Conservation (phyloP, 2,113 vertebrate genomes). For the Chamaetylas fuelleborni region DNA sequence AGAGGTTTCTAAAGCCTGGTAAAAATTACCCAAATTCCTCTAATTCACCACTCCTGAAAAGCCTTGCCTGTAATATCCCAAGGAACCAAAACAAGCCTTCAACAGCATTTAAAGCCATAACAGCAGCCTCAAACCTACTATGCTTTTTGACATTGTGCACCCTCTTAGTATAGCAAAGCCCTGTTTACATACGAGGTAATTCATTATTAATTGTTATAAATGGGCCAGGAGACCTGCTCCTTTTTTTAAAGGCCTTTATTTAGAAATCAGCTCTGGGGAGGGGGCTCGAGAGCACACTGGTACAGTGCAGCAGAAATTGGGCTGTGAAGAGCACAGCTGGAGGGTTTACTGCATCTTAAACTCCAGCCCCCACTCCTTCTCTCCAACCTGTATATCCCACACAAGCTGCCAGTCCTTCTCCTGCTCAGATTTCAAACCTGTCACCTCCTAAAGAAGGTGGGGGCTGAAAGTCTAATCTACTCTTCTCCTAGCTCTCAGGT, state of each 20-base stretch:
- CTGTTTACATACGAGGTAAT: background rate
- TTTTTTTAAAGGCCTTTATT: too few relatives aligned
- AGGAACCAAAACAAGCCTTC: background rate
- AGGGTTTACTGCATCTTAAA: background rate
- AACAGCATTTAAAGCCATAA: background rate
- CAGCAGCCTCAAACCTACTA: background rate
- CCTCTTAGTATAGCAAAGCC: background rate
- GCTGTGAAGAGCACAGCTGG: background rate
- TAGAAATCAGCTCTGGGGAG: too few relatives aligned
- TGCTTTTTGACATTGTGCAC: background rate
- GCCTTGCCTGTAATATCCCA: background rate
- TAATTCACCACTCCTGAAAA: background rate
- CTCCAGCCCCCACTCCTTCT: background rate
- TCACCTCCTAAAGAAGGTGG: background rate
- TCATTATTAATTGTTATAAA: background rate
- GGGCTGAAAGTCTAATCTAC: background rate
- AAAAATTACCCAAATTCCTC: background rate
- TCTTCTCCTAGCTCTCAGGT: background rate
- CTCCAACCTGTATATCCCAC: background rate
- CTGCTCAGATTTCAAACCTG: background rate
- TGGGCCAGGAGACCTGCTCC: too few relatives aligned
- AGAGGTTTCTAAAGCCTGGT: background rate
- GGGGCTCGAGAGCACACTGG: too few relatives aligned
- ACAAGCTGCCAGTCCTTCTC: background rate
- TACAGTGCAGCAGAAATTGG: background rate